Evolutionary conservation across 2,797 vertebrate genomes (phyloP), one percentile per base, ranked within the genome.

Genomic region (Pipistrellus nathusii): DNA sequence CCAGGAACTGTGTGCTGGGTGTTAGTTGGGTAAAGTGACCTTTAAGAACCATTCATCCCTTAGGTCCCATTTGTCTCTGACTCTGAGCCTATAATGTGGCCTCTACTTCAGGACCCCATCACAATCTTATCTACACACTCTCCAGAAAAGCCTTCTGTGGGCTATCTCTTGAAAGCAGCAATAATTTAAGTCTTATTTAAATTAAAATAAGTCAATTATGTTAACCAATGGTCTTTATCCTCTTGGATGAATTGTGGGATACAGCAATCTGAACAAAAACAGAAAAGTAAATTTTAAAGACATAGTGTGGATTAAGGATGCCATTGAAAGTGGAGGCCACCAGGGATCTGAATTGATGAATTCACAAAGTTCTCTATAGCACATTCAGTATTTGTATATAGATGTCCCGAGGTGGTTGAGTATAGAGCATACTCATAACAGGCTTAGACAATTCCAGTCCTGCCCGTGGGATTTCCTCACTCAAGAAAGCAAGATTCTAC

Each of bases 201-300:
- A 62, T 23, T 53, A 82, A 85, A 81, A 78, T 12, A 64, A 80
- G 38, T 81, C 25, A 25, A 57, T 41, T 73, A 15, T 76, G 4
- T 80, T 93, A 76, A 91, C n/a, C 32, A 75, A 6, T n/a, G 20
- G 27, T 32, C 15, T 64, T 78, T 44, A 23, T 13, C 8, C 51
- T 59, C 4, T 57, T 80, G 10, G 51, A 48, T 30, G 51, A 91
- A 69, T 55, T 57, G 44, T 69, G 25, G 35, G 3, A 81, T 90
- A 68, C 3, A 17, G 35, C n/a, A 71, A 35, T 84, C 17, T 53
- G 38, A 87, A 72, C 18, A 64, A 83, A 84, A 82, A n/a, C 30
- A 90, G 82, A 76, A 93, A 87, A 87, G 18, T 38, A 72, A 69
- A 64, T 73, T 55, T 89, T 53, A 64, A 90, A 90, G 13, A 32